These are phyloP conservation scores for Rachycentron canadum DNA, from an alignment of 2,797 vertebrate genomes.

Conservation along the genomic window DNA sequence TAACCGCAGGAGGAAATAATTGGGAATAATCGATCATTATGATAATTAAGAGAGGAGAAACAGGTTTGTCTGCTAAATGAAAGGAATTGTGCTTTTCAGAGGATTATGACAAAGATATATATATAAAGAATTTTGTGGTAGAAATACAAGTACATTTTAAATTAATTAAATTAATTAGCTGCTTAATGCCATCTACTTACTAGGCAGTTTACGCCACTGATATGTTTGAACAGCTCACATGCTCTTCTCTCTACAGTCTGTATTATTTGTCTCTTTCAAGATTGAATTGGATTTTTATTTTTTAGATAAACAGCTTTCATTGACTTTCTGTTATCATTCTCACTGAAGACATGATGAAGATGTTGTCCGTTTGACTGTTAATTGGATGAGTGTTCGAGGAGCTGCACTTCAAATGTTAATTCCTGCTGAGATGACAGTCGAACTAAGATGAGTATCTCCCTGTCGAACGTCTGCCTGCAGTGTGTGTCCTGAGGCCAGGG, in stretches of 20 bases:
- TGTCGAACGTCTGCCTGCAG: neutral
- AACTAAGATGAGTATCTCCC: neutral
- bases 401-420: constrained; percentile 20
- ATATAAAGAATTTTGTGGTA: neutral
- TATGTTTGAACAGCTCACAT: neutral
- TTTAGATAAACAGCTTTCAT: constrained; percentile 4
- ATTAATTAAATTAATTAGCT: neutral
- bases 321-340: constrained; percentile 1
- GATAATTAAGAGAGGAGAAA: neutral
- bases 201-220: neutral
- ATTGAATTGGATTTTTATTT: constrained; percentile 2
- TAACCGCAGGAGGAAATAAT: constrained; percentile 19
- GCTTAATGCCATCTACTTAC: neutral
- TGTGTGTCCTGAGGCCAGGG: constrained; percentile 21
- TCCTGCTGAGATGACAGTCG: constrained; percentile 11
- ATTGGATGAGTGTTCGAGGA: constrained; percentile 22
- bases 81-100: neutral
- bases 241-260: neutral
- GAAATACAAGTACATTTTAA: neutral
- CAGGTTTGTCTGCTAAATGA: neutral
- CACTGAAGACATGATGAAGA: neutral
- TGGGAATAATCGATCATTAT: constrained; percentile 25
- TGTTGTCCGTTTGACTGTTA: constrained; percentile 23
- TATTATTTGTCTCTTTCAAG: neutral
- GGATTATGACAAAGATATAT: neutral